Evolutionary conservation across 2,888 invertebrate genomes (phyloP).

Genomic region (Lomographa bimaculata): DNA sequence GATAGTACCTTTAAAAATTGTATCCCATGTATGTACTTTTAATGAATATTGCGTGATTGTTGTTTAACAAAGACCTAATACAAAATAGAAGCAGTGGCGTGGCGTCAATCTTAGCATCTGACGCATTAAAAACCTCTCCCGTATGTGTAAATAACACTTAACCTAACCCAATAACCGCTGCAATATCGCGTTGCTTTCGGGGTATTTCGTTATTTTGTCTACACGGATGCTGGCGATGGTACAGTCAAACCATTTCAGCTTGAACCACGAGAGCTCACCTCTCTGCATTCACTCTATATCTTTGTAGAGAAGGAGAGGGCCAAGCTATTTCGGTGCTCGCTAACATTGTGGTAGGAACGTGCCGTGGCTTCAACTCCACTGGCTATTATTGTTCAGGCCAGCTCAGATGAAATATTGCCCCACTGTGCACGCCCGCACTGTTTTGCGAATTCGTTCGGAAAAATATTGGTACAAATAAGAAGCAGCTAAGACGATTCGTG

Average conservation of each 20-base stretch:
- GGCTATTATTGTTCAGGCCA: conserved; percentile 83
- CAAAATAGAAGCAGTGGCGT: conserved; percentile 50
- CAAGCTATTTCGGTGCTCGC: conserved; percentile 53
- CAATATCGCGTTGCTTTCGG: conserved; percentile 80
- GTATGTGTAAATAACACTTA: conserved; percentile 73
- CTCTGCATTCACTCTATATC: conserved; percentile 38
- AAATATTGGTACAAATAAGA: conserved; percentile 75
- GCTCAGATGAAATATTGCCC: conserved; percentile 82
- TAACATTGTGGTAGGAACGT: conserved; percentile 81
- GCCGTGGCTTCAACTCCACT: conserved; percentile 78
- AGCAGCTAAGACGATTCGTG: conserved; percentile 63
- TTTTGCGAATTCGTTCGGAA: conserved; percentile 76
- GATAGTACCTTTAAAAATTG: too few species aligned
- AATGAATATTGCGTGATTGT: too few species aligned
- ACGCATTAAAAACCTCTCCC: conserved; percentile 75
- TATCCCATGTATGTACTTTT: too few species aligned
- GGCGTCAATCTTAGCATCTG: conserved; percentile 70
- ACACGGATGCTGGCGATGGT: conserved; percentile 79
- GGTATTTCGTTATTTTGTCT: conserved; percentile 82
- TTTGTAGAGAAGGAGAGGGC: conserved; percentile 41
- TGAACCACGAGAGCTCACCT: conserved; percentile 44
- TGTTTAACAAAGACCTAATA: too few species aligned
- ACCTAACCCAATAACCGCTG: conserved; percentile 80
- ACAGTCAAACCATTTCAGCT: conserved; percentile 50
- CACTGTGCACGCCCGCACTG: conserved; percentile 76